Evolutionary conservation across 2,888 invertebrate species (phyloP), one percentile per base, ranked within the genome.

Genomic region (Odontothrips loti): DNA sequence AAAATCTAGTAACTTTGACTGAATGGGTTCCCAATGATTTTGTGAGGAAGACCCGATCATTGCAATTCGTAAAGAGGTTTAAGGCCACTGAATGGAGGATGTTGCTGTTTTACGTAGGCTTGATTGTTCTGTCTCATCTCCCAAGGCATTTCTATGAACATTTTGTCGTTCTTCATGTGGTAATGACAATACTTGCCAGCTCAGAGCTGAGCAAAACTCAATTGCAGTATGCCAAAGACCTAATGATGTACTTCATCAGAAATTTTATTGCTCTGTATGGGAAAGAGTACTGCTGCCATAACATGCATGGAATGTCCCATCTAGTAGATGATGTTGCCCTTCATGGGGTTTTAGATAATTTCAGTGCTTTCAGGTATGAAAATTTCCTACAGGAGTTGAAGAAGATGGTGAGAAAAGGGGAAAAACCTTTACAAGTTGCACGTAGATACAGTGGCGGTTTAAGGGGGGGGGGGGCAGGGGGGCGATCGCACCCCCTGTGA

Each of bases 81-180:
- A 86, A 86, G 81, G 86, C 85, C 23, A 85, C 85, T 11, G 85
- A 86, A 82, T 85, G 84, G 75, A 79, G 85, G 29, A 84, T 84
- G 63, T 84, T 86, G 82, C 79, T 86, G 20, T 80, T 85, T 29
- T 85, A 85, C 80, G 83, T 83, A 58, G 85, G 85, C 20, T 85
- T 84, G 27, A 81, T 86, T 1, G 83, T 84, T 79, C 81, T 85
- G 10, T 83, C 83, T 82, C 78, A 80, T 1, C 58, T 82, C 47
- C 75, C 85, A 78, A 80, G 83, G 20, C 34, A 83, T 20, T 83
- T 83, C 23, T 85, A 84, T 68, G 58, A 82, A 9, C 81, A 85
- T 82, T 86, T 86, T 82, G 43, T 85, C 58, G 80, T 80, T 47
- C 80, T 83, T 79, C 82, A 84, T 83, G 27, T 84, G 12, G 83